Percentiles rank a stretch among this genome's conserved stretches.
These are phyloP conservation scores for Ploceus nigricollis DNA, from an alignment of 2,113 vertebrate genomes.

Conservation along the genomic window DNA sequence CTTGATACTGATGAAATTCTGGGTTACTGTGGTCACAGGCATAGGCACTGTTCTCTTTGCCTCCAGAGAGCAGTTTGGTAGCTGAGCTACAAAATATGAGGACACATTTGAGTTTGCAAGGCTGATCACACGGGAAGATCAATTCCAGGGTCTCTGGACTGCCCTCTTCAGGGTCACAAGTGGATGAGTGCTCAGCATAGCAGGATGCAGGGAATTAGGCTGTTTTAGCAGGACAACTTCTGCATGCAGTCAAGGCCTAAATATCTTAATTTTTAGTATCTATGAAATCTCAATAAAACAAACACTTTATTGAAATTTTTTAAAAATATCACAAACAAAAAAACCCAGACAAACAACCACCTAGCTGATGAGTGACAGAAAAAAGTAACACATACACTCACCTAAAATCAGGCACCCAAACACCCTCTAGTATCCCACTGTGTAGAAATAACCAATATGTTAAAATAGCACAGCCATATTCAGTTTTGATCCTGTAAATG, in stretches of 20 bases:
- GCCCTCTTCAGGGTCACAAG: not conserved
- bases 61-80: not conserved
- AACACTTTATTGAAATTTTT: not conserved
- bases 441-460: not conserved
- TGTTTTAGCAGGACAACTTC: not conserved
- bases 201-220: not conserved
- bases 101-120: not conserved
- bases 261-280: not conserved
- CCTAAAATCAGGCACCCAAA: not conserved
- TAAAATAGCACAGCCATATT: not conserved
- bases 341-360: not conserved
- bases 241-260: not conserved
- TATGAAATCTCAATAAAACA: not conserved
- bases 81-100: not conserved
- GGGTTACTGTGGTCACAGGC: not conserved
- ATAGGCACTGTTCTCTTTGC: not conserved
- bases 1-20: conserved; percentile 31
- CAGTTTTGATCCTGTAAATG: not conserved
- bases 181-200: not conserved
- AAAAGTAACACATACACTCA: not conserved
- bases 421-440: not conserved
- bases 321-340: not conserved
- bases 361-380: not conserved
- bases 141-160: not conserved
- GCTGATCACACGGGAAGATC: not conserved